These are phyloP conservation scores for Enteromius fasciolatus DNA, from an alignment of 2,797 vertebrate genomes.

Conservation along the genomic window DNA sequence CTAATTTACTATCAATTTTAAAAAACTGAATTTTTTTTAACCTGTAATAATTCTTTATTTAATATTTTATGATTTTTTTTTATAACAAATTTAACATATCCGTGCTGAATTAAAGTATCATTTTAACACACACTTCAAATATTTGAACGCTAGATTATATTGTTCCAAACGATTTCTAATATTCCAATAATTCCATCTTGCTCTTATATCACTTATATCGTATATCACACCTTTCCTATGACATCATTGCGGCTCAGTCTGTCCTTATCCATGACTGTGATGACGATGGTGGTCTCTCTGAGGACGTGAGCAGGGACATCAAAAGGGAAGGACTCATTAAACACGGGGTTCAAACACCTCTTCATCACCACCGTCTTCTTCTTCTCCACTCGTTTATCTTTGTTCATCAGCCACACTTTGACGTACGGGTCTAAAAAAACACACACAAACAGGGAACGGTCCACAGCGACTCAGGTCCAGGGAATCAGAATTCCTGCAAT, in stretches of 20 bases:
- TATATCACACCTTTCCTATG: constrained; percentile 83
- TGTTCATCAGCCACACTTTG: constrained; percentile 90
- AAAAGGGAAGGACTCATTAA: constrained; percentile 88
- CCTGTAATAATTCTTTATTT: not conserved
- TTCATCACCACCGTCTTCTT: constrained; percentile 91
- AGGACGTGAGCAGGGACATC: constrained; percentile 87
- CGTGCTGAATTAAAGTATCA: not conserved
- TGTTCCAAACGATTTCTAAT: not conserved
- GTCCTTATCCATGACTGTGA: constrained; percentile 92
- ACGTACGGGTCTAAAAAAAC: constrained; percentile 83
- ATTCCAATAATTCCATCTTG: not conserved
- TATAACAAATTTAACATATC: not conserved
- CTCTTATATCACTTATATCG: not conserved
- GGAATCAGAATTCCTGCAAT: not conserved
- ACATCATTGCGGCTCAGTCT: constrained; percentile 87
- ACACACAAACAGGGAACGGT: not conserved
- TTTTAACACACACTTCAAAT: not conserved
- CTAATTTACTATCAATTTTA: not conserved
- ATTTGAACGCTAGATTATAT: not conserved
- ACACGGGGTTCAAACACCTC: constrained; percentile 86
- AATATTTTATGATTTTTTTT: not conserved
- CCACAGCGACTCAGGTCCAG: not conserved
- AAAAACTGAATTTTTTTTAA: not conserved
- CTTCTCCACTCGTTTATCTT: constrained; percentile 89
- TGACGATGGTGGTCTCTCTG: constrained; percentile 87